Evolutionary conservation across 2,113 vertebrate species (phyloP).

Genomic region (Mesitornis unicolor): DNA sequence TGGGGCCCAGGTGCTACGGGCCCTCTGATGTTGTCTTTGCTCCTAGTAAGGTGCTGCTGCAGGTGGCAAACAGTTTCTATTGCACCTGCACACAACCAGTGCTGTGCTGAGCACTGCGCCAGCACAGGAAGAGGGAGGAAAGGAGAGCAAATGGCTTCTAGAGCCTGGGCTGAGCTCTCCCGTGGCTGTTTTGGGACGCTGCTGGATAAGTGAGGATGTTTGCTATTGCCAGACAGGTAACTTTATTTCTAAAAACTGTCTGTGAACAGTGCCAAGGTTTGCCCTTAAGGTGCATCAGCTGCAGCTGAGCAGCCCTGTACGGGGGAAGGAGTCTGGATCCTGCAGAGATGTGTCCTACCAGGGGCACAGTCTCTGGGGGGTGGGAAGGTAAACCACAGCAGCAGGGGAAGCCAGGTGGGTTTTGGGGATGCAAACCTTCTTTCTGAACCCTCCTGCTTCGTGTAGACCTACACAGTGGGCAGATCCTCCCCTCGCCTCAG

Average conservation of each 20-base stretch:
- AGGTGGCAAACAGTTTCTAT: neutral
- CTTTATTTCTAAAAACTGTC: neutral
- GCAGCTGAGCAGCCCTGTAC: neutral
- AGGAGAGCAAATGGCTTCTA: neutral
- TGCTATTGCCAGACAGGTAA: accelerated
- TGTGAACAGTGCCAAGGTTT: neutral
- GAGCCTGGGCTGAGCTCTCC: neutral
- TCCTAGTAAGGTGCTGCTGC: neutral
- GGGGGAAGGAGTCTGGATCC: neutral
- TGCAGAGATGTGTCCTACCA: neutral
- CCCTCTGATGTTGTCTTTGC: neutral
- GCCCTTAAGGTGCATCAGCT: no score
- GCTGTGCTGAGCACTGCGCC: neutral
- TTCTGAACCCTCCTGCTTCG: neutral
- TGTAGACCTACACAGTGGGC: neutral
- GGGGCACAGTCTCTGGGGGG: neutral
- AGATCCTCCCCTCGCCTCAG: accelerated
- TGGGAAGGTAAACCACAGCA: neutral
- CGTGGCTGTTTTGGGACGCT: neutral
- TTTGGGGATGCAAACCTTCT: neutral
- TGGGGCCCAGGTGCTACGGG: accelerated
- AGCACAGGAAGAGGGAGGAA: neutral
- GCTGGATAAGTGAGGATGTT: neutral
- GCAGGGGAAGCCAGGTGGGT: neutral
- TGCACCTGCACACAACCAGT: neutral